Evolutionary conservation across 2,888 invertebrate species (phyloP).

Genomic region (Brachypterus glaber): DNA sequence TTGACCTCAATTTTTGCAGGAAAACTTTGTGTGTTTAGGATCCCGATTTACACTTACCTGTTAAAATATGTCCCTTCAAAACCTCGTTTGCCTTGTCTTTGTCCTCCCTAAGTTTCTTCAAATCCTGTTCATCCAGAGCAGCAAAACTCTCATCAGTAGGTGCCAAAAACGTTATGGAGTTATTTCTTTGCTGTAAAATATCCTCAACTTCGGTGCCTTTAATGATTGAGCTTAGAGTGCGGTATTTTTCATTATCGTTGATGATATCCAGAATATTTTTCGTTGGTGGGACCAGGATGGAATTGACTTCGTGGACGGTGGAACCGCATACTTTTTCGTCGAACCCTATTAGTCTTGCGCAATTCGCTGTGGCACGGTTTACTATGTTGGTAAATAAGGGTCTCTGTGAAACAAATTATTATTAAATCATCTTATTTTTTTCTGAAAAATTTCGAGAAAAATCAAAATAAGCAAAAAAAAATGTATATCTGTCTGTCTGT

Average conservation of each 20-base stretch:
- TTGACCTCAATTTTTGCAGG: too few relatives aligned
- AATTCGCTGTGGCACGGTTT: constrained; percentile 57
- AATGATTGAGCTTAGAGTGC: constrained; percentile 39
- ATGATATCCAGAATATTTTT: constrained; percentile 44
- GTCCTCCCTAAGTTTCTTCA: constrained; percentile 41
- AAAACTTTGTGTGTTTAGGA: background rate
- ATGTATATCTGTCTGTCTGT: too few relatives aligned
- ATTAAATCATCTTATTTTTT: too few relatives aligned
- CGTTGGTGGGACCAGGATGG: constrained; percentile 46
- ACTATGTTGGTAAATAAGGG: constrained; percentile 48
- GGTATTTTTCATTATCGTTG: constrained; percentile 38
- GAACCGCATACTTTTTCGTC: constrained; percentile 60
- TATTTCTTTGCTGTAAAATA: constrained; percentile 37
- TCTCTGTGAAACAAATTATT: constrained; percentile 33
- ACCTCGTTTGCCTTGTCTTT: constrained; percentile 42
- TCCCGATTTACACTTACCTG: constrained; percentile 35
- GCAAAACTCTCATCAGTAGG: constrained; percentile 50
- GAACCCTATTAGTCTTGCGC: constrained; percentile 51
- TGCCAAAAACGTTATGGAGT: constrained; percentile 49
- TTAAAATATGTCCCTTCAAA: constrained; percentile 45
- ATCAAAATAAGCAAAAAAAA: too few relatives aligned
- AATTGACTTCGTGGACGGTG: constrained; percentile 55
- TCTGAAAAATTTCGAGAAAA: constrained; percentile 1
- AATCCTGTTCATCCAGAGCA: constrained; percentile 40
- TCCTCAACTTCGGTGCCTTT: constrained; percentile 44